These are phyloP conservation scores for Drosophila lacicola DNA, from an alignment of 2,888 invertebrate species.

Conservation along the genomic window DNA sequence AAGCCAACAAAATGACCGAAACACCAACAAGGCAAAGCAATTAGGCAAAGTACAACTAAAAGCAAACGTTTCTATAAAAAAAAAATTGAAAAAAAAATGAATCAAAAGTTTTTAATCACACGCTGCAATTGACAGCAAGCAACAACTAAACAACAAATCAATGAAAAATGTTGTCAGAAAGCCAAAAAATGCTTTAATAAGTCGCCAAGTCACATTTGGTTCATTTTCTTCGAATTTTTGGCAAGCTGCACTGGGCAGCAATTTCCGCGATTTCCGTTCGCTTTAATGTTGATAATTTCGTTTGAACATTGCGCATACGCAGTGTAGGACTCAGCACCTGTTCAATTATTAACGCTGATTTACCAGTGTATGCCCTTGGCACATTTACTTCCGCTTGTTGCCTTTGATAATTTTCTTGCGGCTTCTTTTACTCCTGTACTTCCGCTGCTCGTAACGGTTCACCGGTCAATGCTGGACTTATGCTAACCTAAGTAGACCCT, in stretches of 20 bases:
- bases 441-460: slow-evolving; percentile 1
- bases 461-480: slow-evolving; percentile 4
- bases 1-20: slow-evolving; percentile 12
- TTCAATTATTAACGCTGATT: slow-evolving; percentile 58
- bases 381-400: slow-evolving; percentile 25
- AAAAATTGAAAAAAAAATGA: not conserved
- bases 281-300: slow-evolving; percentile 14
- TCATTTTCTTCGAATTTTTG: slow-evolving; percentile 6
- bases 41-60: slow-evolving; percentile 28
- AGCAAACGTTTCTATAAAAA: slow-evolving; percentile 6
- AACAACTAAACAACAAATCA: not conserved
- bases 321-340: slow-evolving; percentile 27
- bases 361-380: slow-evolving; percentile 15
- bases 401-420: slow-evolving; percentile 32
- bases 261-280: not conserved
- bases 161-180: slow-evolving; percentile 13
- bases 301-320: slow-evolving; percentile 45
- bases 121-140: slow-evolving; percentile 29
- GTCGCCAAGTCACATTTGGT: slow-evolving; percentile 13
- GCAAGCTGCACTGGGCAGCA: slow-evolving; percentile 9
- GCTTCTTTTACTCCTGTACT: slow-evolving; percentile 1
- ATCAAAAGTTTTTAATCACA: slow-evolving; percentile 11
- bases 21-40: slow-evolving; percentile 26
- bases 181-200: not conserved
- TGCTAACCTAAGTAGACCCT: slow-evolving; percentile 11